Conservation (phyloP, 2,113 vertebrate species). For the Gymnogyps californianus region DNA sequence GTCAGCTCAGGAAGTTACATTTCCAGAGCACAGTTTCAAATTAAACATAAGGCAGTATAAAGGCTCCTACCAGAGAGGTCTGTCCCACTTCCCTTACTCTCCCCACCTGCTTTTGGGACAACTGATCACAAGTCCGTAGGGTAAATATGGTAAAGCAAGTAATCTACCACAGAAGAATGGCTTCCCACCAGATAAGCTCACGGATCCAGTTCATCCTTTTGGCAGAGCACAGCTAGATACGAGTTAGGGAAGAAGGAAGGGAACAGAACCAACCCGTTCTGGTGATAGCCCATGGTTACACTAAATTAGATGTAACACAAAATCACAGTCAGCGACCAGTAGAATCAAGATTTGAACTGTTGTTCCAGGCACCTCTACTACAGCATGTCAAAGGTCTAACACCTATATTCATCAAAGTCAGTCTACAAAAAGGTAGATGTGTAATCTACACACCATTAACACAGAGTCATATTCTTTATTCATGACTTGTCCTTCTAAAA, state of each 20-base stretch:
- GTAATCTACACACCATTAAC: neutral
- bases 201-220: neutral
- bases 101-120: neutral
- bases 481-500: neutral
- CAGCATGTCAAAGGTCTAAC: neutral
- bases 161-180: neutral
- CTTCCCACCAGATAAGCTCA: neutral
- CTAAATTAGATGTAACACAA: neutral
- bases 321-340: neutral
- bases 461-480: neutral
- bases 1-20: neutral
- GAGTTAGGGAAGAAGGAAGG: neutral
- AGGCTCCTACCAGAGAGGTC: neutral
- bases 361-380: neutral
- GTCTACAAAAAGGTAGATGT: neutral
- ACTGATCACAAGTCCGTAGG: accelerated
- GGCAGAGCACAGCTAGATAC: neutral
- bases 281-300: neutral
- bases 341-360: neutral
- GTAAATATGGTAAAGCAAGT: neutral
- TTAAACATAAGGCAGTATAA: neutral
- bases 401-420: neutral
- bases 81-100: neutral
- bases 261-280: neutral
- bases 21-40: neutral